These are phyloP conservation scores for Zootermopsis nevadensis DNA, from an alignment of 2,888 invertebrate species.

Conservation along the genomic window DNA sequence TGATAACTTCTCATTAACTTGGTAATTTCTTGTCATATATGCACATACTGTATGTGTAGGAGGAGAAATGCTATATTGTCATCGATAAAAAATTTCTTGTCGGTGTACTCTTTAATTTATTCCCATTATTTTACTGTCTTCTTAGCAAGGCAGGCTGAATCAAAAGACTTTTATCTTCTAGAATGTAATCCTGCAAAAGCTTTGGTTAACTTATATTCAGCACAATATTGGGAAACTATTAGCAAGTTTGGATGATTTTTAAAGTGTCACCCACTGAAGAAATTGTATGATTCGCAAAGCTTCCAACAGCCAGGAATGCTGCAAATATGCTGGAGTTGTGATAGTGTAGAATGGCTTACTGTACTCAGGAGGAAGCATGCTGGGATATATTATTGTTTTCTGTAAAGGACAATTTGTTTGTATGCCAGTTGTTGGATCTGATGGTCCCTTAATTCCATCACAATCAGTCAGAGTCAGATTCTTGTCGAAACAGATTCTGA, in stretches of 20 bases:
- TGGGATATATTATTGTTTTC: conserved; percentile 50
- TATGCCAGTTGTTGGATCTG: conserved; percentile 28
- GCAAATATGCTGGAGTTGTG: neutral
- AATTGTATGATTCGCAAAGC: conserved; percentile 69
- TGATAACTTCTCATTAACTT: no score
- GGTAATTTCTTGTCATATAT: no score
- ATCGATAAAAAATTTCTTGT: no score
- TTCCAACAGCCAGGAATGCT: conserved; percentile 62
- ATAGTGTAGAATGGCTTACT: neutral
- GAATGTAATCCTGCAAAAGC: no score
- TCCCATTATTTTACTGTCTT: no score
- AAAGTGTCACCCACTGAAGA: conserved; percentile 73
- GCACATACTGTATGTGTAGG: no score
- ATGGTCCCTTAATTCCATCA: conserved; percentile 65
- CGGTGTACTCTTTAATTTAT: no score
- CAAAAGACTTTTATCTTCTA: no score
- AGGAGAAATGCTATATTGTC: no score
- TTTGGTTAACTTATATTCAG: no score
- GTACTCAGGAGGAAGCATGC: conserved; percentile 38
- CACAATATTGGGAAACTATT: no score
- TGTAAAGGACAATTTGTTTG: conserved; percentile 53
- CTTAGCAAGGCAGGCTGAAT: no score
- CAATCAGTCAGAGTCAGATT: conserved; percentile 73
- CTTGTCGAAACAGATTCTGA: conserved; percentile 81
- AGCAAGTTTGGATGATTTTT: conserved; percentile 54